phyloP scores from a whole-genome alignment of 2,888 invertebrate genomes.

The Drepana falcataria region DNA sequence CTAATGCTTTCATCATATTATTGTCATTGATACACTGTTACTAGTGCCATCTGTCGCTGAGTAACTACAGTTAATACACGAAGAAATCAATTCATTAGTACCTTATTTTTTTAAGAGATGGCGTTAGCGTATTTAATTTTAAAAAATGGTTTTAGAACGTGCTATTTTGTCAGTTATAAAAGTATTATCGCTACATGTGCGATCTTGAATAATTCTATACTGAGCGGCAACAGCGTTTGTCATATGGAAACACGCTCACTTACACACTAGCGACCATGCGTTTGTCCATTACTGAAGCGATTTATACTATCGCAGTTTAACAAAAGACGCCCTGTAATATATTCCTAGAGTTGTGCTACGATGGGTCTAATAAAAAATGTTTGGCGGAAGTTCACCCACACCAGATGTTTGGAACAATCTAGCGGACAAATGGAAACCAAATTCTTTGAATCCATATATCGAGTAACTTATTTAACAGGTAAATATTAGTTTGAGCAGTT shows the following conservation, averaged over 20 bases:
- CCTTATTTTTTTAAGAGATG: too few species aligned
- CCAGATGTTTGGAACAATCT: slow-evolving; percentile 46
- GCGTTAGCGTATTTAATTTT: too few species aligned
- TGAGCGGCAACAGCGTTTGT: too few species aligned
- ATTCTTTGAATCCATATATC: slow-evolving; percentile 59
- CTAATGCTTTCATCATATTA: too few species aligned
- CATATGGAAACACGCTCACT: background rate
- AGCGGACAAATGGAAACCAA: slow-evolving; percentile 48
- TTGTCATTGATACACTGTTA: too few species aligned
- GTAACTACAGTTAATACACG: too few species aligned
- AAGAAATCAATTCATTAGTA: too few species aligned
- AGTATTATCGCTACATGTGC: too few species aligned
- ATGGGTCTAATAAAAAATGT: slow-evolving; percentile 36
- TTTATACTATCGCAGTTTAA: background rate
- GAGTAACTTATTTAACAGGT: slow-evolving; percentile 56
- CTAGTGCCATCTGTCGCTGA: too few species aligned
- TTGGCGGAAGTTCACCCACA: slow-evolving; percentile 47
- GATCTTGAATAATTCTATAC: too few species aligned
- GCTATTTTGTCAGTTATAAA: too few species aligned
- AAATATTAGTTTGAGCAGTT: slow-evolving; percentile 7
- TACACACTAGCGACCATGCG: background rate
- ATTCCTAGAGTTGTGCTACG: slow-evolving; percentile 5
- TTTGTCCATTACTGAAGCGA: background rate
- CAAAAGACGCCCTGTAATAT: background rate
- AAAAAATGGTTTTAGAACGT: too few species aligned